Evolutionary conservation across 2,888 invertebrate species (phyloP).

Genomic region (Drosophila formosana): DNA sequence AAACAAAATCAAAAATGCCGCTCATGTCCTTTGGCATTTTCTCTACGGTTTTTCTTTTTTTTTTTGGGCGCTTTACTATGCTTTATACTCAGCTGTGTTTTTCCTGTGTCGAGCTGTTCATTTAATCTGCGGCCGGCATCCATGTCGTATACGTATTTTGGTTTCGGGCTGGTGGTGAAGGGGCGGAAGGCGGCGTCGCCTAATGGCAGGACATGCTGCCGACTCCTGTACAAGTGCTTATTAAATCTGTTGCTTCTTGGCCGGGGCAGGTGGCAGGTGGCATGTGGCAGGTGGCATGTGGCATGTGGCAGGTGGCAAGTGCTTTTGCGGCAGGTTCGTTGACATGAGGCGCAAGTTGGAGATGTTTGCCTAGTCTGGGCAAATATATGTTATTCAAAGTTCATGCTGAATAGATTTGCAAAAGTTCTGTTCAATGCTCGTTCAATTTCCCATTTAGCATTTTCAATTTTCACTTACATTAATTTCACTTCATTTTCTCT

Average conservation of each 20-base stretch:
- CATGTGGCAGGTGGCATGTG: neutral
- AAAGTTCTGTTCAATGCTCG: constrained; percentile 6
- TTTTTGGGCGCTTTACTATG: constrained; percentile 5
- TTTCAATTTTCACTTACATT: constrained; percentile 28
- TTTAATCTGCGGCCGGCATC: constrained; percentile 30
- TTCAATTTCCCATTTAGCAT: constrained; percentile 17
- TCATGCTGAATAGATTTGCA: constrained; percentile 8
- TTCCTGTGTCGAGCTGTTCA: constrained; percentile 9
- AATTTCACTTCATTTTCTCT: neutral
- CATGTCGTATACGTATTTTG: neutral
- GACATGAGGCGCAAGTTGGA: neutral
- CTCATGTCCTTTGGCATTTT: constrained; percentile 46
- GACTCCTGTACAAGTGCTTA: constrained; percentile 1
- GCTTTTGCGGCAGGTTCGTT: neutral
- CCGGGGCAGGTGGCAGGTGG: neutral
- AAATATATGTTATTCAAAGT: constrained; percentile 3
- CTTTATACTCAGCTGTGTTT: neutral
- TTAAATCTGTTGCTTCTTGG: constrained; percentile 1
- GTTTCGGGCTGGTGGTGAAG: neutral
- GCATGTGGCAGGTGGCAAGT: neutral
- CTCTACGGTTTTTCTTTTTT: constrained; percentile 3
- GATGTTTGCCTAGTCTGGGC: neutral
- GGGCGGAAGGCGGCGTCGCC: constrained; percentile 1
- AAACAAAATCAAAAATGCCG: constrained; percentile 58
- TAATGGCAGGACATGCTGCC: neutral